phyloP scores from a whole-genome alignment of 53 echinoderm and acorn worm species.

The Patiria pectinifera region DNA sequence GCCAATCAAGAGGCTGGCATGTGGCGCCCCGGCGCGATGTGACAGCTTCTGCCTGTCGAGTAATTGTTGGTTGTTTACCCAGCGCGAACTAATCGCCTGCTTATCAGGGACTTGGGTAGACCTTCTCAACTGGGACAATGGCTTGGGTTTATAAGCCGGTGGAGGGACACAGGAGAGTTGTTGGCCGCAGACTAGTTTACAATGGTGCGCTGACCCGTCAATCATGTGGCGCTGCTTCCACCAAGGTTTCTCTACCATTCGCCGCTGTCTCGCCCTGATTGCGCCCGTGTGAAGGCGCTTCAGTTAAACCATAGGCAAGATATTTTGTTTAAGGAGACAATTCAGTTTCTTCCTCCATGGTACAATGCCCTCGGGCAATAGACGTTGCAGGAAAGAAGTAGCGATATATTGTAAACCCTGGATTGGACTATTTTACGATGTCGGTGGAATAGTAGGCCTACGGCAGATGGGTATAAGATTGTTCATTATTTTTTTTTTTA shows the following conservation, averaged over 20 bases:
- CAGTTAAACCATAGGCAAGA: not conserved
- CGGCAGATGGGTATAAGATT: too few relatives aligned
- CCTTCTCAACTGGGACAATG: constrained; percentile 14
- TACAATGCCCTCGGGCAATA: too few relatives aligned
- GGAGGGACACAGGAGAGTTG: not conserved
- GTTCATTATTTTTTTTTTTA: too few relatives aligned
- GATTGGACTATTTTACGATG: too few relatives aligned
- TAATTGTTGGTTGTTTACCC: constrained; percentile 60
- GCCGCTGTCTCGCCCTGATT: too few relatives aligned
- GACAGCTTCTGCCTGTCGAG: constrained; percentile 27
- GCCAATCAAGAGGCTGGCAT: constrained; percentile 35
- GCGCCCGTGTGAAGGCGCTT: not conserved
- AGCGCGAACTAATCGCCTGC: constrained; percentile 30
- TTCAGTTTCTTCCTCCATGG: too few relatives aligned
- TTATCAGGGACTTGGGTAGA: constrained; percentile 30
- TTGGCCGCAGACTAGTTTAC: not conserved
- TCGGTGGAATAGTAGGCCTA: too few relatives aligned
- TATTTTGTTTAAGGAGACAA: too few relatives aligned
- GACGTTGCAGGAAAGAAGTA: too few relatives aligned
- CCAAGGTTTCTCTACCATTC: not conserved
- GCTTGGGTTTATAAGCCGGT: not conserved
- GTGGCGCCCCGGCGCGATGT: constrained; percentile 19
- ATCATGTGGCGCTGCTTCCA: not conserved
- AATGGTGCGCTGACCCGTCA: constrained; percentile 23
- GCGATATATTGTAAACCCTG: not conserved